Conservation (phyloP, 2,797 vertebrate genomes). For the Crocodylus rhombifer region DNA sequence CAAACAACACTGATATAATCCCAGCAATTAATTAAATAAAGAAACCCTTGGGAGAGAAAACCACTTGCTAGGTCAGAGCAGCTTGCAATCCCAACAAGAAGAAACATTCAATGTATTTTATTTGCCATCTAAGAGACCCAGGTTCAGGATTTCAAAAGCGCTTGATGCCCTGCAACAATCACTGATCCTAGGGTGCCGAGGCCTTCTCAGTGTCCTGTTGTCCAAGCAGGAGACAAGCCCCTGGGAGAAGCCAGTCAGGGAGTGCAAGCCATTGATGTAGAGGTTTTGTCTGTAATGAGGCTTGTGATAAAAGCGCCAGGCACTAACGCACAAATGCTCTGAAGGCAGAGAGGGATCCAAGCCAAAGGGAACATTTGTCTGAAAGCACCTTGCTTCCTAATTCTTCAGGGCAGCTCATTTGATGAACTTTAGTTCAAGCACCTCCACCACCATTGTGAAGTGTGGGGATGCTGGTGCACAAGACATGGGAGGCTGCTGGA, state of each 20-base stretch:
- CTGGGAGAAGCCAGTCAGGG: background rate
- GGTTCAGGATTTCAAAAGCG: background rate
- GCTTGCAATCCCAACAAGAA: background rate
- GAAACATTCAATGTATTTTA: background rate
- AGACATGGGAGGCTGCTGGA: too few species aligned
- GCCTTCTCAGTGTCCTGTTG: background rate
- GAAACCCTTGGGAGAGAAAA: background rate
- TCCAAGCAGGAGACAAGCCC: background rate
- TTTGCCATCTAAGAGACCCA: background rate
- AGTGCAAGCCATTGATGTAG: background rate
- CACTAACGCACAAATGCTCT: background rate
- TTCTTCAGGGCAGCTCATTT: background rate
- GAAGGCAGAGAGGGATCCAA: background rate
- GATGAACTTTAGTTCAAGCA: too few species aligned
- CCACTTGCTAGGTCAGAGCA: background rate
- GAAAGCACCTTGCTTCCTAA: background rate
- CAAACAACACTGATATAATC: background rate
- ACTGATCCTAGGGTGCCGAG: rapidly evolving
- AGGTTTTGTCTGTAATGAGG: background rate
- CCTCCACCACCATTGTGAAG: too few species aligned
- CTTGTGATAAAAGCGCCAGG: background rate
- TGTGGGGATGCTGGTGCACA: too few species aligned
- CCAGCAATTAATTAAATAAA: background rate
- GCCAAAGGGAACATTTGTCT: background rate
- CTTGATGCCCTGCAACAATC: rapidly evolving